Evolutionary conservation across 35 echinoderm and acorn worm species (phyloP).

Genomic region (Heliocidaris tuberculata): DNA sequence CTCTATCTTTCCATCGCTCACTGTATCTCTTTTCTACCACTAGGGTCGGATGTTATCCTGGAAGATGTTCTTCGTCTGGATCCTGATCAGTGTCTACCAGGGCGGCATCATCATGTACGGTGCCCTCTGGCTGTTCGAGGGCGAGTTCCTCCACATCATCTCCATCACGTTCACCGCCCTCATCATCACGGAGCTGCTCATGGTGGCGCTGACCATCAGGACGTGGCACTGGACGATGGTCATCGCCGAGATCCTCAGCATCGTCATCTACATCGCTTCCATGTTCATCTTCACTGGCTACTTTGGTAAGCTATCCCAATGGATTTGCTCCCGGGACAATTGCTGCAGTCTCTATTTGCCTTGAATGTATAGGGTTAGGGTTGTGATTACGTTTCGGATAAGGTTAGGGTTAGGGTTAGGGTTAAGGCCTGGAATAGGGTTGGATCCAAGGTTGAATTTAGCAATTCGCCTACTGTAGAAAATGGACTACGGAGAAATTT

Average conservation of each 20-base stretch:
- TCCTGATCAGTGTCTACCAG: slow-evolving; percentile 95
- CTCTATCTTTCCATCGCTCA: no score
- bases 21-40: background rate
- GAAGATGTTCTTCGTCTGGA: slow-evolving; percentile 97
- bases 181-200: slow-evolving; percentile 93
- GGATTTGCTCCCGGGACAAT: background rate
- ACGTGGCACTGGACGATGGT: slow-evolving; percentile 99
- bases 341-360: no score
- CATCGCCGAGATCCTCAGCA: slow-evolving; percentile 82
- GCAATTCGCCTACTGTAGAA: no score
- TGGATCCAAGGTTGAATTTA: no score
- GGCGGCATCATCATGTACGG: slow-evolving; percentile 98
- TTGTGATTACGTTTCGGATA: no score
- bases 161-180: slow-evolving; percentile 93
- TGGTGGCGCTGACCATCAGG: slow-evolving; percentile 97
- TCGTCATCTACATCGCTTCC: slow-evolving; percentile 83
- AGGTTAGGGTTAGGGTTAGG: no score
- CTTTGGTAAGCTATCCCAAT: slow-evolving; percentile 70
- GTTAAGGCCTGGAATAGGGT: no score
- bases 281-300: slow-evolving; percentile 94
- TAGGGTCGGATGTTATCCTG: slow-evolving; percentile 93
- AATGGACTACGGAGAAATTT: no score
- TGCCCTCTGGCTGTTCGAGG: slow-evolving; percentile 94
- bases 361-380: no score
- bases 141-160: slow-evolving; percentile 97